Percentiles rank a stretch among this genome's conserved stretches.
Conservation (phyloP, 2,888 invertebrate genomes). For the Amiota communis region DNA sequence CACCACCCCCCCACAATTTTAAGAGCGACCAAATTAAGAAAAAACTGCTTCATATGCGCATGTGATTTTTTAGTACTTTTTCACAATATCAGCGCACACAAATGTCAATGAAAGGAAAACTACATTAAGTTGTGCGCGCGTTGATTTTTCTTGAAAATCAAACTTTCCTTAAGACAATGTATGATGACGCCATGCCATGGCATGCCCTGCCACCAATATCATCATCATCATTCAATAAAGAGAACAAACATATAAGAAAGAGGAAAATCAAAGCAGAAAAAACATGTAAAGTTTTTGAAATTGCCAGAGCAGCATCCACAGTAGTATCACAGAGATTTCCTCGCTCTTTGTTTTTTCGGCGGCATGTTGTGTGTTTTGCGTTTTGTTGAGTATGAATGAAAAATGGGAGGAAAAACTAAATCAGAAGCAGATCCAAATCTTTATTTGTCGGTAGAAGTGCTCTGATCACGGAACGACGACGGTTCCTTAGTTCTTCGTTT, state of each 20-base stretch:
- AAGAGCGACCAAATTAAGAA: no score
- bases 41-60: no score
- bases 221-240: no score
- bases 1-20: not conserved
- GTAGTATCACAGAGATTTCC: no score
- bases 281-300: constrained; percentile 24
- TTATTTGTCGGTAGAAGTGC: constrained; percentile 71
- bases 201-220: no score
- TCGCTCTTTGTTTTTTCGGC: no score
- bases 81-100: not conserved
- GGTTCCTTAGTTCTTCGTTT: not conserved
- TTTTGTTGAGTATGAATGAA: constrained; percentile 30
- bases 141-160: not conserved
- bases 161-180: constrained; percentile 30
- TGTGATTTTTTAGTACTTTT: no score
- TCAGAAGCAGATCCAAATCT: constrained; percentile 71
- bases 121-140: not conserved
- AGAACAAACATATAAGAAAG: not conserved
- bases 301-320: no score
- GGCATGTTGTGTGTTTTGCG: constrained; percentile 35
- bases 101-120: constrained; percentile 2
- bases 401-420: constrained; percentile 48
- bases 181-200: no score
- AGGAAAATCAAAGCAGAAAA: constrained; percentile 21
- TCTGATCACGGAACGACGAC: constrained; percentile 43